Evolutionary conservation across 2,797 vertebrate species (phyloP), one percentile per base, ranked within the genome.

Genomic region (Tympanoctomys barrerae): DNA sequence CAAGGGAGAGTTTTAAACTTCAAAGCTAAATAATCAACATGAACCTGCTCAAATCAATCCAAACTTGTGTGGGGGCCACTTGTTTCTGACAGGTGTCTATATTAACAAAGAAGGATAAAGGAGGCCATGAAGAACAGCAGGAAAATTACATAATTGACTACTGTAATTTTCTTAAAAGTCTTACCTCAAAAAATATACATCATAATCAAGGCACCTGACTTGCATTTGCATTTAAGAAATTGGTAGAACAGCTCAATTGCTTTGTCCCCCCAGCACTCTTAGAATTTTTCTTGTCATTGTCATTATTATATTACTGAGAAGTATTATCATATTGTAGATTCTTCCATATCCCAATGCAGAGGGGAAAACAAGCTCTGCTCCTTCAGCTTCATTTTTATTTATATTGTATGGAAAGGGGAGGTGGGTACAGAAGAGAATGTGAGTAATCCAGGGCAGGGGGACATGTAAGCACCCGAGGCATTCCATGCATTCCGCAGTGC

Each of bases 141-240:
- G 90, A 93, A 97, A 96, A 94, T 94, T 64, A 64, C 49, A 94
- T 94, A 95, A 96, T 71, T 96, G 86, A 66, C 82, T 93, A 42
- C 85, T 97, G 87, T 91, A 95, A 95, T 93, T 92, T 49, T 73
- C 66, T 93, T 95, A 46, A 80, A 96, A 93, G 59, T 94, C 95
- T 96, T 83, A 97, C 87, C 73, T 89, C 92, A 96, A 95, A 89
- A 96, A 94, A 96, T 33, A 95, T 68, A 68, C 94, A 96, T 96
- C 78, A 95, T 96, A 89, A 96, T 96, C 94, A 95, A 93, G 54
- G 88, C 83, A 92, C 94, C 84, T 75, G 18, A 79, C 31, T 89
- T 96, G 82, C 79, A 81, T 93, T 89, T 96, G 82, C 79, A 81
- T 93, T 97, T 94, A 92, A 93, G 80, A 97, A 95, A 97, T 90